These are phyloP conservation scores for Darwinula stevensoni DNA, from an alignment of 2,888 invertebrate genomes.

Conservation along the genomic window DNA sequence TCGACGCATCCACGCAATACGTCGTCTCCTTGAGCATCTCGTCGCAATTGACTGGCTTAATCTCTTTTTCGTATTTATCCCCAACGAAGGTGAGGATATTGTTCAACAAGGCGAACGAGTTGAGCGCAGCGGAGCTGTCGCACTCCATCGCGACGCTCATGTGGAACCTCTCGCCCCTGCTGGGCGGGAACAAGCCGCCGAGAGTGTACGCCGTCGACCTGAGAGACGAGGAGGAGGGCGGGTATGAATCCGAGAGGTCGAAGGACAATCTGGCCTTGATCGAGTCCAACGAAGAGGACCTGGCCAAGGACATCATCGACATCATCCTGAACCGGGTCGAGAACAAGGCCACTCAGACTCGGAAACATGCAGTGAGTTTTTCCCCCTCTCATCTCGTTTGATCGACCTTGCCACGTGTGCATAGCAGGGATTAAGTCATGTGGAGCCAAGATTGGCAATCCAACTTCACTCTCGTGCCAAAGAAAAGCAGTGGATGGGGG, in stretches of 20 bases:
- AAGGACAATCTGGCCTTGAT: slow-evolving; percentile 28
- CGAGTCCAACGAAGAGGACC: slow-evolving; percentile 60
- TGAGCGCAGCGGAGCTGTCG: slow-evolving; percentile 70
- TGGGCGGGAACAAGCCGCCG: slow-evolving; percentile 80
- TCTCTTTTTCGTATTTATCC: too few relatives aligned
- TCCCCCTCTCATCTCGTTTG: too few relatives aligned
- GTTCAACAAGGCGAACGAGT: slow-evolving; percentile 75
- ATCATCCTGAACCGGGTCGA: slow-evolving; percentile 68
- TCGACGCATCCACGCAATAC: too few relatives aligned
- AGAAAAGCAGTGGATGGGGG: too few relatives aligned
- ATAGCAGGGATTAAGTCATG: too few relatives aligned
- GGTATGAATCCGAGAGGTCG: background rate
- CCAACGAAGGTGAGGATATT: too few relatives aligned
- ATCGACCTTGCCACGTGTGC: too few relatives aligned
- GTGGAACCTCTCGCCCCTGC: slow-evolving; percentile 86
- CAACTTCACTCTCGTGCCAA: too few relatives aligned
- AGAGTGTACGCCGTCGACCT: slow-evolving; percentile 44
- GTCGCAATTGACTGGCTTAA: too few relatives aligned
- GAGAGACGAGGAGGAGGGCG: background rate
- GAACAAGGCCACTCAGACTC: slow-evolving; percentile 73
- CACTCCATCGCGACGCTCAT: slow-evolving; percentile 74
- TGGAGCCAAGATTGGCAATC: too few relatives aligned
- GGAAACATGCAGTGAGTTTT: slow-evolving; percentile 62
- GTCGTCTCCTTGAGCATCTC: too few relatives aligned
- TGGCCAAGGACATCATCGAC: slow-evolving; percentile 51